Conservation (phyloP, 2,888 invertebrate genomes). For the Poecilus cupreus region DNA sequence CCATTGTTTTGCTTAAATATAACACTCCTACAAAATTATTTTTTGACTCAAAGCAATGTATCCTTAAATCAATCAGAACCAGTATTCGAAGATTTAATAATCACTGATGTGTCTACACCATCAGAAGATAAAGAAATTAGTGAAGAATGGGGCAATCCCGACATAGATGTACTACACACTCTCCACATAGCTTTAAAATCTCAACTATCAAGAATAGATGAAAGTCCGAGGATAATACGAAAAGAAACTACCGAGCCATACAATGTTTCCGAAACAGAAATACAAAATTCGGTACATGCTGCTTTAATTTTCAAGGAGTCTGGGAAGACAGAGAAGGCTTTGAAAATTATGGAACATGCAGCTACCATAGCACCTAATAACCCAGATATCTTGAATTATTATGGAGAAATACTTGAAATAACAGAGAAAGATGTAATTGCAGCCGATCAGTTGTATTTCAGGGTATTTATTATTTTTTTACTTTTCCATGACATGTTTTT, state of each 20-base stretch:
- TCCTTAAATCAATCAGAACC: slow-evolving; percentile 63
- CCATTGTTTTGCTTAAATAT: slow-evolving; percentile 41
- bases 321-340: slow-evolving; percentile 90
- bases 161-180: slow-evolving; percentile 67
- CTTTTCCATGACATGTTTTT: too few relatives aligned
- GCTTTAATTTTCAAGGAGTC: slow-evolving; percentile 89
- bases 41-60: neutral
- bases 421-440: slow-evolving; percentile 88
- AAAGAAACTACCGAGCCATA: slow-evolving; percentile 31
- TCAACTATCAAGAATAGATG: slow-evolving; percentile 52
- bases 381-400: slow-evolving; percentile 93
- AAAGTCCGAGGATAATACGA: slow-evolving; percentile 51
- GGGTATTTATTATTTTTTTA: too few relatives aligned
- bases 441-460: slow-evolving; percentile 93
- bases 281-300: slow-evolving; percentile 87
- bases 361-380: slow-evolving; percentile 92
- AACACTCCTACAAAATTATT: slow-evolving; percentile 47
- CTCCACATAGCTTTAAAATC: slow-evolving; percentile 67
- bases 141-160: slow-evolving; percentile 64
- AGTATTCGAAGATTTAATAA: slow-evolving; percentile 70
- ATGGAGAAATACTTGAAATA: slow-evolving; percentile 94
- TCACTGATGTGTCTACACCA: slow-evolving; percentile 66
- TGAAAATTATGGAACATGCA: slow-evolving; percentile 92
- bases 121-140: slow-evolving; percentile 55
- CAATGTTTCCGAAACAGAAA: slow-evolving; percentile 79